Percentiles rank a stretch among this genome's conserved stretches.
Evolutionary conservation across 2,797 vertebrate genomes (phyloP).

Genomic region (Todus mexicanus): DNA sequence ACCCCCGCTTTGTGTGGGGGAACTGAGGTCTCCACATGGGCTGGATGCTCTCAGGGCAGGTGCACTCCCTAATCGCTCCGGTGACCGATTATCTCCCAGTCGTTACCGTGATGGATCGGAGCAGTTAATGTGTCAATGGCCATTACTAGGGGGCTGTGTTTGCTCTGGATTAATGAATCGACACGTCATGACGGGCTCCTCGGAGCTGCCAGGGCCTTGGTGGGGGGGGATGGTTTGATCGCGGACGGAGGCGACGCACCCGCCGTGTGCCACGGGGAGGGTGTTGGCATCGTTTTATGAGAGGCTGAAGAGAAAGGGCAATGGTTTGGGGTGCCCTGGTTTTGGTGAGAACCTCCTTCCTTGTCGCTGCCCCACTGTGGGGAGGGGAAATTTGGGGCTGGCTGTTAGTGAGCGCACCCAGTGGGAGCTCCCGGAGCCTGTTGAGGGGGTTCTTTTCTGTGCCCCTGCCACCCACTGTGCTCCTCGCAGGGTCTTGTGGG

Average conservation of each 20-base stretch:
- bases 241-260: neutral
- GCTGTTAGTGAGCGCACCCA: neutral
- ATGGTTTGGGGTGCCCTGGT: rapidly evolving
- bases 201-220: neutral
- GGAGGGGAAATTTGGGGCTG: neutral
- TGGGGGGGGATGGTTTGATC: neutral
- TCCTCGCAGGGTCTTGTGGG: neutral
- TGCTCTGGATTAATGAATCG: constrained; percentile 53
- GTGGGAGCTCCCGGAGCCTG: neutral
- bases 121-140: constrained; percentile 55
- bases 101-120: constrained; percentile 43
- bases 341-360: neutral
- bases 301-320: neutral
- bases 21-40: rapidly evolving
- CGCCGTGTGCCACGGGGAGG: neutral
- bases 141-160: constrained; percentile 42
- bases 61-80: neutral
- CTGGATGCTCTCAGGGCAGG: neutral
- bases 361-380: rapidly evolving
- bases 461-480: rapidly evolving
- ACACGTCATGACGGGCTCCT: neutral
- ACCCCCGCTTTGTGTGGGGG: neutral
- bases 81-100: neutral
- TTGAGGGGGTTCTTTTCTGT: neutral
- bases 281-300: rapidly evolving